Evolutionary conservation across 2,113 vertebrate genomes (phyloP), one percentile per base, ranked within the genome.

Genomic region (Coreoperca whiteheadi): DNA sequence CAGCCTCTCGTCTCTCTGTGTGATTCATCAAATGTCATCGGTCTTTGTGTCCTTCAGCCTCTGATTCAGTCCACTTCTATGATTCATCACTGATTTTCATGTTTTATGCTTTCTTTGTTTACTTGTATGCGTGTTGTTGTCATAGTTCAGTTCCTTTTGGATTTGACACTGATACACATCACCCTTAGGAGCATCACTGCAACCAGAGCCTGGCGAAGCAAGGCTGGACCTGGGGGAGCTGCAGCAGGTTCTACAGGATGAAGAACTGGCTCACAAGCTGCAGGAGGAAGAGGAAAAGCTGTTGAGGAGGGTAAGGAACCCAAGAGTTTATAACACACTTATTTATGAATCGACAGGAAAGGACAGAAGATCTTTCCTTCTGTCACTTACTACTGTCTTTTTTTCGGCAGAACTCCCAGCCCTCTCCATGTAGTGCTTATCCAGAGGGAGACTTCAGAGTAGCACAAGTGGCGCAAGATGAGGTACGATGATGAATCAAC

Each of bases 401-500:
- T 51, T 46, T 72, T 78, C 0, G 5, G 5, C 83, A 95, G 94
- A 90, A 53, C 51, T 88, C 74, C 1, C 79, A 74, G 25, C 59
- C 73, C 1, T 67, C 84, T 59, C 76, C 79, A 18, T 57, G 43
- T 23, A 74, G 61, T 14, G 68, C 48, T n/a, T 73, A 91, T 76
- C 82, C 91, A 25, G 76, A 77, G 0, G 90, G 91, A 50, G 94
- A 96, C 82, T 96, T 94, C 88, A 85, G 84, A 68, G 93, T 88
- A 2, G 95, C 95, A 12, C 94, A 96, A 80, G 96, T 94, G 28
- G 93, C 96, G 0, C 95, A 95, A 76, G 94, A 97, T 82, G 96
- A 95, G 94, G 96, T 95, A 66, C 3, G 14, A 43, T 10, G 3
- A 53, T 21, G 14, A 68, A 16, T 4, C 8, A 41, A 41, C 39